phyloP scores from a whole-genome alignment of 2,113 vertebrate species.

The Helogale parvula region DNA sequence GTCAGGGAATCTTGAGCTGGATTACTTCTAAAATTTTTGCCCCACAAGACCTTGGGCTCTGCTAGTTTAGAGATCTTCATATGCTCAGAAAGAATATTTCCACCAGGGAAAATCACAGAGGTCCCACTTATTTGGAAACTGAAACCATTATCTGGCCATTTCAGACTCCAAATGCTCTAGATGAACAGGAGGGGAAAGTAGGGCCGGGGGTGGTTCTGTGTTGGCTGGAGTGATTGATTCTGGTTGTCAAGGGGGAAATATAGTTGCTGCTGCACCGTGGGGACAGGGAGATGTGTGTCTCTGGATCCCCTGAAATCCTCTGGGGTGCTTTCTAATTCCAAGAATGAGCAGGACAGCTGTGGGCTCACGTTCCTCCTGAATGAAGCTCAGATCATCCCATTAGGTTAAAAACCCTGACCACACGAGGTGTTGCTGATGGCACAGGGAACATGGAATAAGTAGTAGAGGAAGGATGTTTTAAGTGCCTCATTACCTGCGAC shows the following conservation, averaged over 20 bases:
- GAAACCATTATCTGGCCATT: not conserved
- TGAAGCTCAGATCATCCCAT: not conserved
- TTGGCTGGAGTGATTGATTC: not conserved
- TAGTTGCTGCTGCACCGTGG: not conserved
- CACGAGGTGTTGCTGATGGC: not conserved
- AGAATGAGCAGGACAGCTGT: not conserved
- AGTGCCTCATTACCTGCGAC: not conserved
- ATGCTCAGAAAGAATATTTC: not conserved
- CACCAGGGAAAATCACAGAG: not conserved
- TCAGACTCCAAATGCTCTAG: not conserved
- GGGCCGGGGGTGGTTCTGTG: not conserved
- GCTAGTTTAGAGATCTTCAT: not conserved
- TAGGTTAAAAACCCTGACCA: not conserved
- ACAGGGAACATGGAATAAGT: not conserved
- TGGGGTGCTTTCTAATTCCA: not conserved
- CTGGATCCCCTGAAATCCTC: not conserved
- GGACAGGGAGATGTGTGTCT: not conserved
- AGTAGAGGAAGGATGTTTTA: not conserved
- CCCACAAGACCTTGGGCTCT: not conserved
- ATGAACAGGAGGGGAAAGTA: not conserved
- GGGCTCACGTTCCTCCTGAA: not conserved
- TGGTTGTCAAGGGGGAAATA: not conserved
- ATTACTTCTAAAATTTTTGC: not conserved
- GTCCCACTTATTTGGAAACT: not conserved
- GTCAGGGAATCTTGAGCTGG: not conserved